Evolutionary conservation across 35 echinoderm and acorn worm genomes (phyloP).

Genomic region (Ophioderma brevispina): DNA sequence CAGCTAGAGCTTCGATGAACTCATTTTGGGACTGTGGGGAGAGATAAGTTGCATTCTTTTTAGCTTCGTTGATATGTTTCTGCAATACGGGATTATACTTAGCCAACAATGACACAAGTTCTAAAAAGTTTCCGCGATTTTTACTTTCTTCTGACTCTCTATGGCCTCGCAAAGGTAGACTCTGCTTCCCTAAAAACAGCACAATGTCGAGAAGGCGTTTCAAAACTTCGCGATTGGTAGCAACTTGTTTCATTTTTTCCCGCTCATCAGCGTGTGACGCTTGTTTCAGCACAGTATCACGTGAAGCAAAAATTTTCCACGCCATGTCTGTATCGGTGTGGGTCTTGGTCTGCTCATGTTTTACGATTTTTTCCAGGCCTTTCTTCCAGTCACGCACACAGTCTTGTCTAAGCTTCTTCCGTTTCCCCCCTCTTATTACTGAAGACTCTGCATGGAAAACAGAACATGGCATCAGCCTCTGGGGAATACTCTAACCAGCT

Average conservation of each 20-base stretch:
- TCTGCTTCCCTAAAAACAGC: constrained; percentile 30
- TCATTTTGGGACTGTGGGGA: constrained; percentile 1
- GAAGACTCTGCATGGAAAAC: constrained; percentile 12
- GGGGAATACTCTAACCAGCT: constrained; percentile 22
- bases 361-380: background rate
- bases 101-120: constrained; percentile 4
- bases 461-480: background rate
- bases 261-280: background rate
- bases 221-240: background rate
- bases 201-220: constrained; percentile 14
- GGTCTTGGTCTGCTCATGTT: background rate
- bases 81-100: background rate
- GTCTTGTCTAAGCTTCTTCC: background rate
- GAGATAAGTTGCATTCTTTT: background rate
- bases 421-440: background rate
- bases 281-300: background rate
- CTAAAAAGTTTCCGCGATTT: constrained; percentile 20
- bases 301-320: constrained; percentile 31
- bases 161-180: background rate
- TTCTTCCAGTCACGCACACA: constrained; percentile 12
- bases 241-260: background rate
- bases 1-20: background rate
- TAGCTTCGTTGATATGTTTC: background rate
- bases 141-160: background rate
- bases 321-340: background rate